Evolutionary conservation across 2,113 vertebrate species (phyloP).

Genomic region (Entosphenus tridentatus): DNA sequence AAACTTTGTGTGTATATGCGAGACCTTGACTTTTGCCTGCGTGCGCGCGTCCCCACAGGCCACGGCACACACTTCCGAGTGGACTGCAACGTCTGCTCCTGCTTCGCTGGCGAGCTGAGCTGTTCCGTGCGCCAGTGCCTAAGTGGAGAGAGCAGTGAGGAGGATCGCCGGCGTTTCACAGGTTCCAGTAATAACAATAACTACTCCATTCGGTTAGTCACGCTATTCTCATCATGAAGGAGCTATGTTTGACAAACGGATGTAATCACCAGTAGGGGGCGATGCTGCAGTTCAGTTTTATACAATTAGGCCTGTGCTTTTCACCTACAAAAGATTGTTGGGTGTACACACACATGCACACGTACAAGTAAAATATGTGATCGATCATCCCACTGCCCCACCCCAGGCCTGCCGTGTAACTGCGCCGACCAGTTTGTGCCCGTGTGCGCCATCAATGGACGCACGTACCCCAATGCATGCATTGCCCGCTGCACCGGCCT

Average conservation of each 20-base stretch:
- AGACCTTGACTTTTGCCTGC: no score
- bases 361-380: no score
- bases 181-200: constrained; percentile 22
- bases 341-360: no score
- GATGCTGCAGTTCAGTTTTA: constrained; percentile 9
- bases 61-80: constrained; percentile 54
- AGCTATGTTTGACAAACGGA: neutral
- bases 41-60: constrained; percentile 19
- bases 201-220: no score
- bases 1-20: neutral
- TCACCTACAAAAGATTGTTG: no score
- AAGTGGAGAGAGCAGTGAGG: constrained; percentile 31
- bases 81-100: constrained; percentile 63
- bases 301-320: no score
- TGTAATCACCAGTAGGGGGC: neutral
- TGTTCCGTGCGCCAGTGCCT: constrained; percentile 58
- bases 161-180: constrained; percentile 39
- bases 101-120: constrained; percentile 54
- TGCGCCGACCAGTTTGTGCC: constrained; percentile 78
- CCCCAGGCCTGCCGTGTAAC: constrained; percentile 58
- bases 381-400: no score
- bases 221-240: no score
- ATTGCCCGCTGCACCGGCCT: constrained; percentile 77
- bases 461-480: constrained; percentile 75
- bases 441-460: constrained; percentile 68